These are phyloP conservation scores for Lottia scabra DNA, from an alignment of 2,888 invertebrate genomes.

Conservation along the genomic window DNA sequence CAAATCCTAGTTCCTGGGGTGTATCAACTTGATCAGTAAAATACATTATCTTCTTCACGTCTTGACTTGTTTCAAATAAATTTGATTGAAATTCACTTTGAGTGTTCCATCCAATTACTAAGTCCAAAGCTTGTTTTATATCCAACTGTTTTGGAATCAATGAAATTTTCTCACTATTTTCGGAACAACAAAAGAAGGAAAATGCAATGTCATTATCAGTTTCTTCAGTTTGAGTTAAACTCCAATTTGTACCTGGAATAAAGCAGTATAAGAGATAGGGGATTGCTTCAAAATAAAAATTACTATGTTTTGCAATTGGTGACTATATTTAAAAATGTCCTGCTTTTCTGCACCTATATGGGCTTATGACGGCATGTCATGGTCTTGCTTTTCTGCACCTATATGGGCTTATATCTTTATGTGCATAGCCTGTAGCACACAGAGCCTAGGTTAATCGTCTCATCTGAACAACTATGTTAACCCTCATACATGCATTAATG, in stretches of 20 bases:
- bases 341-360: no score
- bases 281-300: no score
- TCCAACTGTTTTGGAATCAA: conserved; percentile 5
- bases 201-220: conserved; percentile 17
- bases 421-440: no score
- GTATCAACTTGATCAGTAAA: conserved; percentile 41
- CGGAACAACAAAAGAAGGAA: conserved; percentile 8
- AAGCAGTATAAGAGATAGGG: no score
- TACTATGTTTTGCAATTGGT: no score
- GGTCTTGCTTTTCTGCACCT: no score
- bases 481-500: no score
- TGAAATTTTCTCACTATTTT: not conserved
- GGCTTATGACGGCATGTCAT: no score
- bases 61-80: conserved; percentile 21
- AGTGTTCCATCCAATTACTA: conserved; percentile 2
- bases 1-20: conserved; percentile 41
- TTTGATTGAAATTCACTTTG: not conserved
- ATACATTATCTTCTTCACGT: conserved; percentile 41
- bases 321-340: no score
- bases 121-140: conserved; percentile 16
- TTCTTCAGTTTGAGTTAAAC: conserved; percentile 17
- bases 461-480: no score
- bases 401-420: no score
- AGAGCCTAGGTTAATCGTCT: no score
- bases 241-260: not conserved